Evolutionary conservation across 2,113 vertebrate genomes (phyloP).

Genomic region (Varanus salvator): DNA sequence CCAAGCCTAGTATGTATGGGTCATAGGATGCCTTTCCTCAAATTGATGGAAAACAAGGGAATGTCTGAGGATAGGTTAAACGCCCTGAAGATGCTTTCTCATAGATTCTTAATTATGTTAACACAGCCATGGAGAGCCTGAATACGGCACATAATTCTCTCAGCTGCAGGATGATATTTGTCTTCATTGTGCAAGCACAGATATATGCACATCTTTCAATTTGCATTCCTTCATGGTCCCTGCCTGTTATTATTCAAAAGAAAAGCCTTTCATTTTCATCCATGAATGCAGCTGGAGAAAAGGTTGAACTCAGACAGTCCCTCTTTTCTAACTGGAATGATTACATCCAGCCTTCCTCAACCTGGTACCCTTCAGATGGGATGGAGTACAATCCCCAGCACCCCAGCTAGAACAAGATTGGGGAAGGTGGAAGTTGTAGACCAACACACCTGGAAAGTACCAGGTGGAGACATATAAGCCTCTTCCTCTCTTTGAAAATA

Average conservation of each 20-base stretch:
- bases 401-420: too few relatives aligned
- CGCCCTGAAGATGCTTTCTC: slow-evolving; percentile 56
- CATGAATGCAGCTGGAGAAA: neutral
- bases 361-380: too few relatives aligned
- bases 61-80: slow-evolving; percentile 50
- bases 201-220: neutral
- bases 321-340: neutral
- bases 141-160: neutral
- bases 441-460: too few relatives aligned
- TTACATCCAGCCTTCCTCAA: neutral
- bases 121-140: neutral
- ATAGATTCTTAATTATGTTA: slow-evolving; percentile 20
- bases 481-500: neutral
- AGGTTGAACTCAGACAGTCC: neutral
- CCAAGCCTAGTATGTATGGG: slow-evolving; percentile 57
- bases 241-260: neutral
- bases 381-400: too few relatives aligned
- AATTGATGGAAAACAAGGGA: slow-evolving; percentile 32
- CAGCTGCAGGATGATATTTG: neutral
- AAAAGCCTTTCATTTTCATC: neutral
- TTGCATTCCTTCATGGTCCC: neutral
- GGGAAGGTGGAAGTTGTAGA: too few relatives aligned
- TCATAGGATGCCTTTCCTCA: slow-evolving; percentile 42
- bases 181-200: neutral
- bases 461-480: neutral